These are phyloP conservation scores for Podabrus alpinus DNA, from an alignment of 2,888 invertebrate species.

Conservation along the genomic window DNA sequence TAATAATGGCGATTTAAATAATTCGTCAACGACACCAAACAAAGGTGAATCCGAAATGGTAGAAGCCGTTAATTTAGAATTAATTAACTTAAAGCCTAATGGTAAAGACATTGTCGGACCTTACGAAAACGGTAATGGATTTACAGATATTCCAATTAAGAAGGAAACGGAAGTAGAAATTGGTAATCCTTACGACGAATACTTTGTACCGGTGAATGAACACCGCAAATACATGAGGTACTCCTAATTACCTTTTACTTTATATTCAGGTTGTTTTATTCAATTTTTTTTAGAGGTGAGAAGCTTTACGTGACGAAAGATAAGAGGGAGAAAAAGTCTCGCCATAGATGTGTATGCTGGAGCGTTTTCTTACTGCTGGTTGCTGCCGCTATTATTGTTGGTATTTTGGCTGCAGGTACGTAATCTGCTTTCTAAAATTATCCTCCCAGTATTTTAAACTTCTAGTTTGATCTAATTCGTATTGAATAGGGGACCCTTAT, in stretches of 20 bases:
- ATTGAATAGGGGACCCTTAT: neutral
- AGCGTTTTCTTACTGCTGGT: conserved; percentile 68
- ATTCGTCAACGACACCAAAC: conserved; percentile 42
- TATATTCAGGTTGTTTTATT: neutral
- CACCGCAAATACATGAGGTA: conserved; percentile 85
- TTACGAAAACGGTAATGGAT: conserved; percentile 53
- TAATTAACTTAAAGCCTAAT: conserved; percentile 73
- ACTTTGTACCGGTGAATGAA: conserved; percentile 84
- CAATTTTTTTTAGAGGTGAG: conserved; percentile 25
- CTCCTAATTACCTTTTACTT: conserved; percentile 36
- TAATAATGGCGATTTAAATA: conserved; percentile 48
- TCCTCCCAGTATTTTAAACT: too few species aligned
- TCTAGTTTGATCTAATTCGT: neutral
- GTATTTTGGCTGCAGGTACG: conserved; percentile 77
- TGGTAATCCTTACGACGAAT: conserved; percentile 78
- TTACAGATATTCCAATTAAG: conserved; percentile 60
- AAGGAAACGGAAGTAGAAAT: conserved; percentile 69
- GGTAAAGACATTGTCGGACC: conserved; percentile 61
- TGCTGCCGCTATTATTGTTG: conserved; percentile 69
- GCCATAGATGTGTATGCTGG: conserved; percentile 71
- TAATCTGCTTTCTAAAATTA: conserved; percentile 33
- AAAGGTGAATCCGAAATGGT: conserved; percentile 48
- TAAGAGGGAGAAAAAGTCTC: conserved; percentile 68
- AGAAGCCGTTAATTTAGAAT: conserved; percentile 80
- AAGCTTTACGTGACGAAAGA: neutral